Evolutionary conservation across 2,113 vertebrate species (phyloP).

Genomic region (Lichenostomus cassidix): DNA sequence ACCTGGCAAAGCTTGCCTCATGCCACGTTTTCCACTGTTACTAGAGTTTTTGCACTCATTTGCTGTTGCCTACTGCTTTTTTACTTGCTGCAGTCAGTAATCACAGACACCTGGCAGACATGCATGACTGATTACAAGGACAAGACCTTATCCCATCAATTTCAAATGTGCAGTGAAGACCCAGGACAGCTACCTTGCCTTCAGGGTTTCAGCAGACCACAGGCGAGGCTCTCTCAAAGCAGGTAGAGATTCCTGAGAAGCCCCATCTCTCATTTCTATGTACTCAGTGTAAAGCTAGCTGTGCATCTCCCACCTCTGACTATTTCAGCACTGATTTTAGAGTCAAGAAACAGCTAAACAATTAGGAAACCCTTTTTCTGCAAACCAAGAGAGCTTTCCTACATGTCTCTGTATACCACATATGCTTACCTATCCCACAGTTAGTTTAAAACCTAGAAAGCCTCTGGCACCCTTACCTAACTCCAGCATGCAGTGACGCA

Average conservation of each 20-base stretch:
- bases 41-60: not conserved
- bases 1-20: not conserved
- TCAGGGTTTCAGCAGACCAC: not conserved
- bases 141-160: not conserved
- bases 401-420: accelerated
- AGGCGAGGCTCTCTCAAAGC: not conserved
- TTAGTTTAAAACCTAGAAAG: not conserved
- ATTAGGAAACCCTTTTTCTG: not conserved
- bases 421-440: not conserved
- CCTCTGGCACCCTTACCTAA: not conserved
- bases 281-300: not conserved
- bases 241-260: not conserved
- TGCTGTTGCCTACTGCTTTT: not conserved
- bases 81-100: not conserved
- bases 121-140: not conserved
- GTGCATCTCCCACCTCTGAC: not conserved
- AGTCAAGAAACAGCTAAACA: not conserved
- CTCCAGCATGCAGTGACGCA: not conserved
- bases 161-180: not conserved
- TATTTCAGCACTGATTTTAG: not conserved
- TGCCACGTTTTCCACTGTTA: not conserved
- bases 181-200: not conserved
- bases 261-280: not conserved
- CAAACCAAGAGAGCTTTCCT: not conserved
- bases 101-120: not conserved